Conservation (phyloP, 2,113 vertebrate species). For the Eubucco bourcierii region DNA sequence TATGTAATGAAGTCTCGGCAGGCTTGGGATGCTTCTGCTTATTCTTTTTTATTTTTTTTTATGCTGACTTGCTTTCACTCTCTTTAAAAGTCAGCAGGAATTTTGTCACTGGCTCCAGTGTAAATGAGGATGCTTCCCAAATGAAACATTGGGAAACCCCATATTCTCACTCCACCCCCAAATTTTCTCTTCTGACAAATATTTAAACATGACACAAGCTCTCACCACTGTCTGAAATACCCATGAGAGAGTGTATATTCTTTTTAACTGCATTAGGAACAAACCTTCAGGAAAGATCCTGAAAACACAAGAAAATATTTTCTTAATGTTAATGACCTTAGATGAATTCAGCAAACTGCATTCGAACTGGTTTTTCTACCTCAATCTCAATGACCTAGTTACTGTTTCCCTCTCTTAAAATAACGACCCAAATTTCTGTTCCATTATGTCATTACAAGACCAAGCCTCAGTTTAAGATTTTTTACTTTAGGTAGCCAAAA, state of each 20-base stretch:
- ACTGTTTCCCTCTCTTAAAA: not conserved
- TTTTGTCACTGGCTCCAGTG: not conserved
- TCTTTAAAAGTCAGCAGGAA: not conserved
- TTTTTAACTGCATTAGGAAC: not conserved
- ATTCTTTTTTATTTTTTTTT: not conserved
- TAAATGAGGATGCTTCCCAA: not conserved
- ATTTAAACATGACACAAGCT: not conserved
- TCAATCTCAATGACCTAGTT: not conserved
- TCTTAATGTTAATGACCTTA: not conserved
- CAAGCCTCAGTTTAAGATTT: not conserved
- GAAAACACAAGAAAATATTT: not conserved
- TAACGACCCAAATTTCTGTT: not conserved
- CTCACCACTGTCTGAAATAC: not conserved
- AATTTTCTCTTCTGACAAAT: not conserved
- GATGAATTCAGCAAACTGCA: not conserved
- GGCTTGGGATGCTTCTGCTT: not conserved
- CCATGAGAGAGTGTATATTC: not conserved
- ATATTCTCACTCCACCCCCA: not conserved
- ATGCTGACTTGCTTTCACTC: not conserved
- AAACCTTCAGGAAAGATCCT: not conserved
- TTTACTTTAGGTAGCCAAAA: not conserved
- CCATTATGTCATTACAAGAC: not conserved
- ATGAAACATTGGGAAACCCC: not conserved
- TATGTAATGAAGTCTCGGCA: conserved; percentile 19
- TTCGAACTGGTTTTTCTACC: not conserved